These are phyloP conservation scores for Stratiomys singularior DNA, from an alignment of 2,888 invertebrate genomes.

Conservation along the genomic window DNA sequence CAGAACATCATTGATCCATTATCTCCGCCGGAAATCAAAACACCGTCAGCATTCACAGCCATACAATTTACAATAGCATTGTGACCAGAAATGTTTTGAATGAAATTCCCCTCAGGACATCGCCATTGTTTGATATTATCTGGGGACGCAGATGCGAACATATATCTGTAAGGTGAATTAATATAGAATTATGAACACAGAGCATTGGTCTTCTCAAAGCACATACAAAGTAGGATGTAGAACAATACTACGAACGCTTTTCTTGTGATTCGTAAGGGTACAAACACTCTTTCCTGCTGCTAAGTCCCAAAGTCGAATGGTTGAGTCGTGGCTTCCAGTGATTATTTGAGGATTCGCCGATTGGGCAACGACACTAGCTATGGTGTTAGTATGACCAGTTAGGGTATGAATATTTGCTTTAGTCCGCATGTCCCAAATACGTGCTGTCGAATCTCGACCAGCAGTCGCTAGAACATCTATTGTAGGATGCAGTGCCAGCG, in stretches of 20 bases:
- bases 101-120: conserved; percentile 96
- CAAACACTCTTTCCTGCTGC: conserved; percentile 94
- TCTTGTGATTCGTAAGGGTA: conserved; percentile 98
- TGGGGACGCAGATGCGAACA: conserved; percentile 97
- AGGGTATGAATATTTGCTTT: conserved; percentile 98
- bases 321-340: conserved; percentile 95
- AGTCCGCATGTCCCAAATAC: conserved; percentile 99
- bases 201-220: too few species aligned
- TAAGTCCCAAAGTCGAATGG: conserved; percentile 96
- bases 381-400: conserved; percentile 95
- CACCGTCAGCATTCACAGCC: conserved; percentile 94
- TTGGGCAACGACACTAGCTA: conserved; percentile 94
- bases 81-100: conserved; percentile 96
- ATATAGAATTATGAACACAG: too few species aligned
- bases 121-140: conserved; percentile 99
- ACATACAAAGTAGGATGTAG: conserved; percentile 78
- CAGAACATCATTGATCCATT: conserved; percentile 97
- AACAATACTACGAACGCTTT: conserved; percentile 84
- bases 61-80: conserved; percentile 98
- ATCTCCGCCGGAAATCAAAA: conserved; percentile 97
- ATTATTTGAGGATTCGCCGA: conserved; percentile 93
- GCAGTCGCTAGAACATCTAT: conserved; percentile 95
- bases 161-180: conserved; percentile 66
- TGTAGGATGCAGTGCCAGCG: conserved; percentile 91
- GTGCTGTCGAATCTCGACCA: conserved; percentile 94